A percentile compares a stretch with the other conserved stretches of the same genome.
These are phyloP conservation scores for Drosophila fulvimacula DNA, from an alignment of 2,888 invertebrate genomes.

Conservation along the genomic window DNA sequence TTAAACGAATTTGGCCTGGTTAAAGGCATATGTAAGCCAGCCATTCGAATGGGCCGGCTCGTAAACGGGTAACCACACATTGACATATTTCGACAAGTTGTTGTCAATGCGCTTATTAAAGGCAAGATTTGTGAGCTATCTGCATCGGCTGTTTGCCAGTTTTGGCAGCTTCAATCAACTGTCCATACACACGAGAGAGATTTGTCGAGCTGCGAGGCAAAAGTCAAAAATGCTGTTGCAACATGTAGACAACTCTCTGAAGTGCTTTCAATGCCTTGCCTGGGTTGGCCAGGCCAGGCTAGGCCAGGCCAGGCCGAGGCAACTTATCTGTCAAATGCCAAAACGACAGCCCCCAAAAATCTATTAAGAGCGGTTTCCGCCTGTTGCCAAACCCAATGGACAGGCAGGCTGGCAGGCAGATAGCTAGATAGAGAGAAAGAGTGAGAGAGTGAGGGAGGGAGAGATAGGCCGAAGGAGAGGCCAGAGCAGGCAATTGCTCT, in stretches of 20 bases:
- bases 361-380: slow-evolving; percentile 66
- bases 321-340: slow-evolving; percentile 70
- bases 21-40: background rate
- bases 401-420: too few relatives aligned
- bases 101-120: slow-evolving; percentile 35
- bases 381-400: slow-evolving; percentile 40
- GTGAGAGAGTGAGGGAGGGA: too few relatives aligned
- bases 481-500: background rate
- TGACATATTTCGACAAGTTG: slow-evolving; percentile 35
- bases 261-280: slow-evolving; percentile 31
- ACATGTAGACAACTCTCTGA: slow-evolving; percentile 44
- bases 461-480: background rate
- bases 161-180: slow-evolving; percentile 59
- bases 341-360: slow-evolving; percentile 60
- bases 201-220: slow-evolving; percentile 28
- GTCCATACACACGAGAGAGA: slow-evolving; percentile 43
- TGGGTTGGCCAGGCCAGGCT: background rate
- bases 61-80: slow-evolving; percentile 22
- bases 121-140: slow-evolving; percentile 35
- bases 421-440: too few relatives aligned
- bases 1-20: background rate
- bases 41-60: background rate
- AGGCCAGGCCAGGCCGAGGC: slow-evolving; percentile 4
- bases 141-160: slow-evolving; percentile 43
- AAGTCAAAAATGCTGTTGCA: slow-evolving; percentile 36